Evolutionary conservation across 2,113 vertebrate species (phyloP).

Genomic region (Hippoglossus stenolepis): DNA sequence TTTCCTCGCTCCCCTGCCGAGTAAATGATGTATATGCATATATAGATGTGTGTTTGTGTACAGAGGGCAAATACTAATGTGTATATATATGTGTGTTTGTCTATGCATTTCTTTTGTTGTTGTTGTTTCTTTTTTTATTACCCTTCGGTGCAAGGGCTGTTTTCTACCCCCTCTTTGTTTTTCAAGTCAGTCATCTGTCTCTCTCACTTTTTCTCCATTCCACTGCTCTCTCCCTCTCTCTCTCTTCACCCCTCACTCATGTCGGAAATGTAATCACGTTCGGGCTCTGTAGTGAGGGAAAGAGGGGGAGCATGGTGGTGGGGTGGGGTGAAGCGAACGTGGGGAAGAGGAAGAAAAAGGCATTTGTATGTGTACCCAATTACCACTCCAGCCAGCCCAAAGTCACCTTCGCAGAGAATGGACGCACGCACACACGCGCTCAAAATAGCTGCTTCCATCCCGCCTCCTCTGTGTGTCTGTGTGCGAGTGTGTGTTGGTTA

Average conservation of each 20-base stretch:
- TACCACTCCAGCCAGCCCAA: slow-evolving; percentile 81
- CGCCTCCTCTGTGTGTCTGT: slow-evolving; percentile 48
- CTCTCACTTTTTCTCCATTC: slow-evolving; percentile 53
- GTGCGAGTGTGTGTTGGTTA: slow-evolving; percentile 55
- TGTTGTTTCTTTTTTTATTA: slow-evolving; percentile 24
- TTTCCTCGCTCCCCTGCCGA: slow-evolving; percentile 48
- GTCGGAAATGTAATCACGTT: slow-evolving; percentile 81
- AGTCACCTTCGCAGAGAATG: slow-evolving; percentile 81
- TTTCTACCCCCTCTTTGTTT: slow-evolving; percentile 68
- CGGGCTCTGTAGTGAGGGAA: slow-evolving; percentile 49
- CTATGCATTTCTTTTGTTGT: background rate
- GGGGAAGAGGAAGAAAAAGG: slow-evolving; percentile 74
- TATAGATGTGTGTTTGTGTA: slow-evolving; percentile 37
- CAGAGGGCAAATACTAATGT: slow-evolving; percentile 42
- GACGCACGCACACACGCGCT: slow-evolving; percentile 70
- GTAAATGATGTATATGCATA: slow-evolving; percentile 64
- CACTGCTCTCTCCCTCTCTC: slow-evolving; percentile 42
- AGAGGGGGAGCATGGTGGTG: slow-evolving; percentile 13
- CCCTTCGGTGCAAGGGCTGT: slow-evolving; percentile 36
- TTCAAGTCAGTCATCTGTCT: slow-evolving; percentile 75
- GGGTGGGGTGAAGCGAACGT: slow-evolving; percentile 58
- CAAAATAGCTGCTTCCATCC: slow-evolving; percentile 78
- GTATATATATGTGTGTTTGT: slow-evolving; percentile 20
- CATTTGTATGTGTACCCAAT: slow-evolving; percentile 84
- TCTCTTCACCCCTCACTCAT: slow-evolving; percentile 61